These are phyloP conservation scores for Leucosticte australis DNA, from an alignment of 2,113 vertebrate species.

Conservation along the genomic window DNA sequence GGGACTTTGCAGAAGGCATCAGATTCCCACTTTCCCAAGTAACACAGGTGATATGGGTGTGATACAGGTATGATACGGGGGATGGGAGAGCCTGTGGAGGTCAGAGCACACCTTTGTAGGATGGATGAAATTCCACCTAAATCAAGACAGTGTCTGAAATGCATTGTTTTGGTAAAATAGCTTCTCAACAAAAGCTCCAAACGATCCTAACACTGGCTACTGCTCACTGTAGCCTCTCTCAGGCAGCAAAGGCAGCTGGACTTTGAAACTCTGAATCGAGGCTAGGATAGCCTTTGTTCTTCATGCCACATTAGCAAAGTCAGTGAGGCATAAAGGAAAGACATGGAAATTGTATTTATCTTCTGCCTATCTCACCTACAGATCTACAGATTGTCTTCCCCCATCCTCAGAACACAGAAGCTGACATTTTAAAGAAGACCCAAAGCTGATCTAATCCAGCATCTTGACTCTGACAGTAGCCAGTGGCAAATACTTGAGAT, in stretches of 20 bases:
- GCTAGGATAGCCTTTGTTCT: neutral
- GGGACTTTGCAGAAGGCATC: neutral
- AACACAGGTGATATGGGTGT: neutral
- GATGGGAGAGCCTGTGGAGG: neutral
- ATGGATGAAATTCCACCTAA: neutral
- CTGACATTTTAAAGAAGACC: slow-evolving; percentile 27
- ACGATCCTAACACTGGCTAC: neutral
- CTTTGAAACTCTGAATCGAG: neutral
- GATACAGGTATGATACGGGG: neutral
- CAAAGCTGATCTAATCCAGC: neutral
- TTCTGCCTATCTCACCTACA: neutral
- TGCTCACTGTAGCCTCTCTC: neutral
- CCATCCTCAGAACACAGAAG: slow-evolving; percentile 16
- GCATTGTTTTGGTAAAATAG: neutral
- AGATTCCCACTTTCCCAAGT: rapidly evolving
- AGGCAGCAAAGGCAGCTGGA: neutral
- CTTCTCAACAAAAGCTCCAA: neutral
- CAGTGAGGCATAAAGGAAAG: neutral
- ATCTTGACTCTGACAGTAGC: slow-evolving; percentile 41
- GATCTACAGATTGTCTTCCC: neutral
- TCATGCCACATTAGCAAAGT: neutral
- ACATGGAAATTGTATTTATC: slow-evolving; percentile 28
- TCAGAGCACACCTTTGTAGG: neutral
- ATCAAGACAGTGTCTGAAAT: neutral
- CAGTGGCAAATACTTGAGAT: slow-evolving; percentile 56